phyloP scores from a whole-genome alignment of 2,888 invertebrate species.

The Oxyteleia sp. region DNA sequence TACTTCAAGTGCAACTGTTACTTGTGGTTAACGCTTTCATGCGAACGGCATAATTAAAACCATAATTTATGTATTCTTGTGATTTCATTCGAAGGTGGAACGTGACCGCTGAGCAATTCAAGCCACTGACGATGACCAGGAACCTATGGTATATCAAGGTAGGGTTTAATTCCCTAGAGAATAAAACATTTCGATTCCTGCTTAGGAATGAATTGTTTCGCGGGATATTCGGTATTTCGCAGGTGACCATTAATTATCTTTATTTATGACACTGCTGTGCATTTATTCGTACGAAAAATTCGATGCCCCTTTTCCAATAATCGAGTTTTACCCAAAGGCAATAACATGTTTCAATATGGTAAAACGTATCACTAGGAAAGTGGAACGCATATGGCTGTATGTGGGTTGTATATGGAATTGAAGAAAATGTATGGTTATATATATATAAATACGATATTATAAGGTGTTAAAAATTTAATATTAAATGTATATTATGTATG shows the following conservation, averaged over 20 bases:
- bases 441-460: too few species aligned
- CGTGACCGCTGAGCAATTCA: slow-evolving; percentile 19
- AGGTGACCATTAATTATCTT: slow-evolving; percentile 30
- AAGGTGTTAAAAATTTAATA: too few species aligned
- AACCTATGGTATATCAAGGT: slow-evolving; percentile 32
- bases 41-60: slow-evolving; percentile 22
- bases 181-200: slow-evolving; percentile 31
- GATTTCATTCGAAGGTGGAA: slow-evolving; percentile 19
- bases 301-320: not conserved
- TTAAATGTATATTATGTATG: too few species aligned
- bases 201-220: slow-evolving; percentile 38
- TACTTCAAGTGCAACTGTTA: too few species aligned
- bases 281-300: not conserved
- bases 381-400: too few species aligned
- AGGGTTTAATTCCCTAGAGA: slow-evolving; percentile 34
- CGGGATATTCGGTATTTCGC: slow-evolving; percentile 30
- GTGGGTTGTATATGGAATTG: too few species aligned
- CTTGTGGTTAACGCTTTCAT: not conserved
- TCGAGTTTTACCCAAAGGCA: not conserved
- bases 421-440: too few species aligned
- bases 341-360: not conserved
- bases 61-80: slow-evolving; percentile 17
- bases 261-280: slow-evolving; percentile 16
- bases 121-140: slow-evolving; percentile 24
- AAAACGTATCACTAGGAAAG: too few species aligned